Base-by-base conservation (phyloP, 2,113 vertebrate species). In the Centropus bengalensis region DNA sequence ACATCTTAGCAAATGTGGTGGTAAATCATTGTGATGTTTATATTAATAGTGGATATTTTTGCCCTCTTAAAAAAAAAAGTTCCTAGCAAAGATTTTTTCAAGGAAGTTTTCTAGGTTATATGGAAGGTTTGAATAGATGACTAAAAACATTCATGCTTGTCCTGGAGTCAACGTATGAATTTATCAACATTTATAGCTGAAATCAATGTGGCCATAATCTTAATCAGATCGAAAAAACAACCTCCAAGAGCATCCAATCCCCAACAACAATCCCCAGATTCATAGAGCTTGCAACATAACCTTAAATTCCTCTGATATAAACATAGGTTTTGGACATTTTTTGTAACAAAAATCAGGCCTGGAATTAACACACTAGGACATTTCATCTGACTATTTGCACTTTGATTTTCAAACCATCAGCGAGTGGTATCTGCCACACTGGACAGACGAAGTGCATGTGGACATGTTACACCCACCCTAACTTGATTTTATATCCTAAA, bases 391-490 rank as follows among this genome's bases (percentile, higher is more conserved):
- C 12, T 28, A 26, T 64, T 91, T 80, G 24, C 9, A 79, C 6
- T 59, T 88, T 38, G 9, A 59, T 64, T 88, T 89, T 86, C 26
- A 81, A 33, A 28, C 33, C 12, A 51, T 73, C 47, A 20, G 42
- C 22, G 7, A 68, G 55, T 13, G 63, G 28, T 76, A 42, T 40
- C 22, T 67, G 22, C n/a, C 44, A 64, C 17, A 55, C 2, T 59
- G 32, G 19, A 51, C 0, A 77, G n/a, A 26, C 2, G 51, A 63
- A 76, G 40, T 2, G 0, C 11, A 55, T 4, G 5, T 4, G 44
- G 32, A 51, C 27, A 14, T 21, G 19, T 63, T 85, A 52, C 0
- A 0, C 1, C 24, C 24, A 79, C 38, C 22, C 71, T 71, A 64
- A 54, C 27, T 52, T 66, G 24, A 22, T 55, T 76, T 51, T 44